Evolutionary conservation across 2,888 invertebrate genomes (phyloP).

Genomic region (Exocentrus adspersus): DNA sequence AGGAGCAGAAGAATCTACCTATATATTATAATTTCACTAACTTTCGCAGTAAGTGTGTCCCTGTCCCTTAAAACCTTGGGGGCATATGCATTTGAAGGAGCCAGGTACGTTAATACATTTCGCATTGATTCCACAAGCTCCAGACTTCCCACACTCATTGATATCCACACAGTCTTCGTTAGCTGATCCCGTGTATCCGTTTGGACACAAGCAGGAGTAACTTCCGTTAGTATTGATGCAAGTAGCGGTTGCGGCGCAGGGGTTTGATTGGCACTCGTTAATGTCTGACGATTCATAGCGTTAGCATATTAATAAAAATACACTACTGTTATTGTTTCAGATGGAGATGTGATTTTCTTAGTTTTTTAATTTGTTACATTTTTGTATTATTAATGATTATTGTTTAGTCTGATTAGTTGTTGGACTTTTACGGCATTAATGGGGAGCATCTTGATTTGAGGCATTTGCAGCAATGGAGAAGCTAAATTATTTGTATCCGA

Average conservation of each 20-base stretch:
- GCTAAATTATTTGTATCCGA: slow-evolving; percentile 13
- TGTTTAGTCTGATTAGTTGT: slow-evolving; percentile 5
- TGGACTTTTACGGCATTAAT: slow-evolving; percentile 21
- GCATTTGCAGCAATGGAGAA: slow-evolving; percentile 22
- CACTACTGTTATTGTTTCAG: slow-evolving; percentile 10
- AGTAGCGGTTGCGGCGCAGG: slow-evolving; percentile 76
- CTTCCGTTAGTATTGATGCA: slow-evolving; percentile 82
- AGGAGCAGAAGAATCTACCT: slow-evolving; percentile 9
- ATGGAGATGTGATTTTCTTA: slow-evolving; percentile 43
- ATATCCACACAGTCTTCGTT: slow-evolving; percentile 75
- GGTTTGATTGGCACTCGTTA: slow-evolving; percentile 76
- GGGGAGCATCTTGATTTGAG: background rate
- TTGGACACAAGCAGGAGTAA: slow-evolving; percentile 77
- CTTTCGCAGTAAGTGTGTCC: slow-evolving; percentile 81
- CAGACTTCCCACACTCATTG: slow-evolving; percentile 76
- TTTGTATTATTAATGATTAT: slow-evolving; percentile 6
- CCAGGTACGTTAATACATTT: slow-evolving; percentile 86
- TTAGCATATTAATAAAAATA: slow-evolving; percentile 27
- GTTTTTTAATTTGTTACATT: slow-evolving; percentile 4
- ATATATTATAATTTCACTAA: slow-evolving; percentile 64
- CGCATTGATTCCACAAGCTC: slow-evolving; percentile 79
- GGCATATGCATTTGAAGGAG: slow-evolving; percentile 80
- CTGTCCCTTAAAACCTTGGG: slow-evolving; percentile 79
- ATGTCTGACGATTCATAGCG: slow-evolving; percentile 68
- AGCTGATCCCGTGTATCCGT: slow-evolving; percentile 72